Evolutionary conservation across 2,797 vertebrate species (phyloP), one percentile per base, ranked within the genome.

Genomic region (Mormyrus hasselquistii): DNA sequence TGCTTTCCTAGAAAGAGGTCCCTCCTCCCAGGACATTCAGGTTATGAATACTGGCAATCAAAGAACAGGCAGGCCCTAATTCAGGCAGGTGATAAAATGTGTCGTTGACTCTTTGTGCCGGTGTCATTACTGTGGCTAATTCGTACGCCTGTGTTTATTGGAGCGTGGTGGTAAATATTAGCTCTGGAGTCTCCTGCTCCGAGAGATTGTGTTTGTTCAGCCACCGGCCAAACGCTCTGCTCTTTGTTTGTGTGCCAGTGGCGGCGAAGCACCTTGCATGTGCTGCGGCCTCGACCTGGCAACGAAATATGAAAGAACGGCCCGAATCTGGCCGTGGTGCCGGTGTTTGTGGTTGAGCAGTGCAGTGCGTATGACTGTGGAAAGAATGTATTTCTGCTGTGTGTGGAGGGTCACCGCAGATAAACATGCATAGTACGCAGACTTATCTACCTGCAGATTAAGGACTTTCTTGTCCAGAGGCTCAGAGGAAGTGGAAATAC

Each of bases 101-200:
- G 93, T 95, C 92, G 92, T 93, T 93, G 93, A 91, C 90, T 92
- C 93, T 94, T 95, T 95, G 92, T 94, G 90, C 89, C 49, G 86
- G 10, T n/a, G 88, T 94, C 89, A 93, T 93, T 93, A 95, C 93
- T 93, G 93, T 94, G 91, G 92, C 92, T 92, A 93, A 94, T 94
- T 92, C 90, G 90, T 92, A 91, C 91, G 90, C 91, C 92, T 89
- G 91, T 92, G 91, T 93, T 93, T 93, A 87, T 90, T 91, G 50
- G 53, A 90, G 92, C 83, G 6, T 47, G 82, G 92, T 89, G 93
- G 94, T 96, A 94, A 96, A 96, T 96, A 96, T 96, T 96, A 93
- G 93, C 93, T 94, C 92, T 93, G 92, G 90, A 92, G 92, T 88
- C 88, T 52, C 92, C 88, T 92, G 94, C 92, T 94, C 92, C 92